Percentiles rank a stretch among this genome's conserved stretches.
Evolutionary conservation across 2,888 invertebrate species (phyloP).

Genomic region (Microchrysa polita): DNA sequence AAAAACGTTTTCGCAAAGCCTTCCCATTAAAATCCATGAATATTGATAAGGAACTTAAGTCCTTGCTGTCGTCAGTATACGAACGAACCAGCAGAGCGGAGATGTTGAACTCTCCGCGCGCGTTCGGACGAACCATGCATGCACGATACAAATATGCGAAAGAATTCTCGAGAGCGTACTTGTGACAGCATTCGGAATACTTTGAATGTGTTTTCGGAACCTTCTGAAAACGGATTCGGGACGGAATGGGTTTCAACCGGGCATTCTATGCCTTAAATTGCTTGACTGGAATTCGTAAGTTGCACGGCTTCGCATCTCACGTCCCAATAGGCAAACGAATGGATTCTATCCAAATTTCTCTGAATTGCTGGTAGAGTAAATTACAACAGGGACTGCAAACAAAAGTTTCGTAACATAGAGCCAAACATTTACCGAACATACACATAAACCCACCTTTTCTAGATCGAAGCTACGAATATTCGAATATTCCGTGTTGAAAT

Average conservation of each 20-base stretch:
- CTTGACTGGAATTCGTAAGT: too few species aligned
- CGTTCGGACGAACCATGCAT: too few species aligned
- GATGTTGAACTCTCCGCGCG: background rate
- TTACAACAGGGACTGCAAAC: conserved; percentile 17
- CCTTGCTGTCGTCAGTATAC: background rate
- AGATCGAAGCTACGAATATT: too few species aligned
- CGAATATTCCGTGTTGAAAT: too few species aligned
- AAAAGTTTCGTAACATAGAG: conserved; percentile 10
- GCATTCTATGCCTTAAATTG: background rate
- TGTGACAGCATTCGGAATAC: background rate
- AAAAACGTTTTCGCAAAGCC: conserved; percentile 18
- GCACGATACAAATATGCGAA: background rate
- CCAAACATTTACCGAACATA: too few species aligned
- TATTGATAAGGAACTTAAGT: conserved; percentile 37
- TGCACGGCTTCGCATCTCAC: background rate
- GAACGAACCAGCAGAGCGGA: background rate
- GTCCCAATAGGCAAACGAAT: background rate
- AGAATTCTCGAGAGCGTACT: conserved; percentile 4
- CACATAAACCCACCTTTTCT: too few species aligned
- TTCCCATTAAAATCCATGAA: conserved; percentile 39
- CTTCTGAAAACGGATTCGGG: too few species aligned
- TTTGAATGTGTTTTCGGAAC: conserved; percentile 1
- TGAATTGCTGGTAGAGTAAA: background rate
- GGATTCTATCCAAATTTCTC: conserved; percentile 2
- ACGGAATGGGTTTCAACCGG: background rate